phyloP scores from a whole-genome alignment of 2,888 invertebrate species.

The Aphodius granarius region DNA sequence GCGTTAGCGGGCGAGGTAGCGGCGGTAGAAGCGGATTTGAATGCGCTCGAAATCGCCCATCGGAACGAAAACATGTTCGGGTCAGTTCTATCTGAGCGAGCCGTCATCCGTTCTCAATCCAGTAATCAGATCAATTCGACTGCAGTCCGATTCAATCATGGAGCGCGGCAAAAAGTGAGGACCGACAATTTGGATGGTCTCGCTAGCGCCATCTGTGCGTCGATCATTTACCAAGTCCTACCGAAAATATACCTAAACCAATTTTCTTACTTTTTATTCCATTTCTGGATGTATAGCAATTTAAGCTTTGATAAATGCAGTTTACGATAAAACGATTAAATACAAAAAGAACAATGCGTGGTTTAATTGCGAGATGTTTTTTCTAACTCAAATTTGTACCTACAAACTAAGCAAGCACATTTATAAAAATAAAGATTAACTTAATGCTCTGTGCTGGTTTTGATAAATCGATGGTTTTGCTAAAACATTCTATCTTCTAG shows the following conservation, averaged over 20 bases:
- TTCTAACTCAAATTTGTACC: too few relatives aligned
- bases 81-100: background rate
- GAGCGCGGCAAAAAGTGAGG: background rate
- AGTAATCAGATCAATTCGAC: background rate
- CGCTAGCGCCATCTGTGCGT: background rate
- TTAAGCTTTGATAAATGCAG: too few relatives aligned
- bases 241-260: background rate
- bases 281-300: too few relatives aligned
- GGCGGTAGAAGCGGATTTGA: background rate
- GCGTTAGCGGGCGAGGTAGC: background rate
- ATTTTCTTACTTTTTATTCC: background rate
- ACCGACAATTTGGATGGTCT: background rate
- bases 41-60: background rate
- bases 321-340: too few relatives aligned
- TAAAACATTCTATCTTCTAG: too few relatives aligned
- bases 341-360: too few relatives aligned
- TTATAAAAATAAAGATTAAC: too few relatives aligned
- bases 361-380: too few relatives aligned
- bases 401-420: too few relatives aligned
- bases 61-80: background rate
- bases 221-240: background rate
- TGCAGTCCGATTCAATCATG: background rate
- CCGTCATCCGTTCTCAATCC: background rate
- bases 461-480: too few relatives aligned
- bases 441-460: too few relatives aligned